Evolutionary conservation across 2,888 invertebrate genomes (phyloP), one percentile per base, ranked within the genome.

Genomic region (Cryptocephalus primarius): DNA sequence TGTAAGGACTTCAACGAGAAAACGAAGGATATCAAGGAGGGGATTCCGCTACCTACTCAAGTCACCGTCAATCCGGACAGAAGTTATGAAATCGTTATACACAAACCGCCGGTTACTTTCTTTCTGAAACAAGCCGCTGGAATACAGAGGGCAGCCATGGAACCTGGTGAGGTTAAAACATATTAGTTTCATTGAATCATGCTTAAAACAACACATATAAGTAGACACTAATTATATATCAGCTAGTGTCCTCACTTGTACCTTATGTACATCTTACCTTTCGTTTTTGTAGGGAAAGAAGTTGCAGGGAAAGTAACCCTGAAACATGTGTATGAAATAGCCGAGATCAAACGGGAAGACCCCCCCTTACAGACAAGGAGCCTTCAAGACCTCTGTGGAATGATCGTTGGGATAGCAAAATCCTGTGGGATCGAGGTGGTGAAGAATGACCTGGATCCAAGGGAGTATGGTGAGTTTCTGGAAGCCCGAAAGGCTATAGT

Each of bases 311-410:
- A 85, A 75, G 79, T 99, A 47, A 90, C 94, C 0, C 63, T 90
- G 1, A 97, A 94, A 68, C 99, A 99, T 71, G 70, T 99, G 10
- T 99, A 95, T 71, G 99, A 99, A 79, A 99, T 99, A 64, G 97
- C 99, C 0, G 78, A 82, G 69, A 87, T 99, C n/a, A 97, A 99
- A 71, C 76, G 82, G n/a, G 74, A 85, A 64, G 96, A 97, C 71
- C 87, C 88, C 4, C 72, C 83, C 0, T 66, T 83, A 22, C 79
- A 82, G 59, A 75, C 80, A 60, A 71, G 73, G 53, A 65, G 75
- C 9, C 59, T 88, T 50, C 62, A 88, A 69, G 78, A 85, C 63
- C 77, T 96, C 61, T 94, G 93, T 65, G 75, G 77, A 53, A 80
- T 82, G 79, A 63, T 95, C 9, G 78, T 93, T 54, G 82, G 85